Evolutionary conservation across 2,888 invertebrate genomes (phyloP), one percentile per base, ranked within the genome.

Genomic region (Pemphredon lugubris): DNA sequence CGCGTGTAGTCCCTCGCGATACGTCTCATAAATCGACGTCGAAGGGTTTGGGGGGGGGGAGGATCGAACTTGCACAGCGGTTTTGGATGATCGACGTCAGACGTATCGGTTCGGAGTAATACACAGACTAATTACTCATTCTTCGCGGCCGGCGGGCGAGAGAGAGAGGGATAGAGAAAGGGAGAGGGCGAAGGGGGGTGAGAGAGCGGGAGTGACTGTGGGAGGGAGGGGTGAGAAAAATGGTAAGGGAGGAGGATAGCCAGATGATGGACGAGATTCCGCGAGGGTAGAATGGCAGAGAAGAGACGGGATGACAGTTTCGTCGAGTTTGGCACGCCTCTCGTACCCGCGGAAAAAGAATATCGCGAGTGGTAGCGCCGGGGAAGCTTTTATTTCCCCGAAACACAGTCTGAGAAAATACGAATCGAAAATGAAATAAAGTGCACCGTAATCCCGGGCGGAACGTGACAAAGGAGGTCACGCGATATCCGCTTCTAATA

Each of bases 251-350:
- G 9, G 23, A 9, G 23, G 45, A 26, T 5, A 5, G 26, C 11
- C 9, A 20, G 23, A 58, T 40, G 60, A 37, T 5, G 44, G n/a
- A 26, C 23, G 44, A 44, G 44, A 44, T 40, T 20, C 16, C 21
- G 21, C 30, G 44, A 21, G 40, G 9, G 13, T 30, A 51, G 9
- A 4, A 34, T 37, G 45, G 37, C 37, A 53, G 23, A 32, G 37
- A 23, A 48, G 61, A 48, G 32, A 48, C 30, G 16, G 44, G 51
- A 45, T 37, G 44, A 68, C 47, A 51, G 61, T 71, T 57, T 48
- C 60, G 61, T 45, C 14, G 57, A 30, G 40, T 48, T 66, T 66
- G 66, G 71, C 71, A 58, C 66, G 66, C 51, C 32, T 37, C 50
- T 47, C n/a, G 26, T 13, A 20, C 20, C n/a, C 34, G 32, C 16